Evolutionary conservation across 2,888 invertebrate species (phyloP).

Genomic region (Drosophila pseudotakahashii): DNA sequence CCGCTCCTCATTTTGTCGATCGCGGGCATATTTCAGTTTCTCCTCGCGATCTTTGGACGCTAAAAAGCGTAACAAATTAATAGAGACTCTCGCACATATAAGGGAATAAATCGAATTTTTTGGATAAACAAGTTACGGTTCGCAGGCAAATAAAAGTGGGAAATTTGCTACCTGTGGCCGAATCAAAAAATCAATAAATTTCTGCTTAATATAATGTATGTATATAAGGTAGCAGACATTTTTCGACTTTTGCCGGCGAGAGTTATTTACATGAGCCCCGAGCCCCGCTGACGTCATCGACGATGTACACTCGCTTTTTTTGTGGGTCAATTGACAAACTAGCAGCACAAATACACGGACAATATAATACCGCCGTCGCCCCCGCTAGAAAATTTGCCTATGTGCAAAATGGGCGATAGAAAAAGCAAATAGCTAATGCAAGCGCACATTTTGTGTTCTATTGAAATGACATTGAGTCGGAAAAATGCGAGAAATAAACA

Average conservation of each 20-base stretch:
- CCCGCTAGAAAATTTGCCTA: constrained; percentile 34
- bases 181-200: constrained; percentile 60
- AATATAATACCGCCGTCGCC: constrained; percentile 26
- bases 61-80: constrained; percentile 36
- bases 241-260: constrained; percentile 69
- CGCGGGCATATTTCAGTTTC: constrained; percentile 90
- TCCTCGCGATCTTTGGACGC: constrained; percentile 86
- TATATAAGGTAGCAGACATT: constrained; percentile 14
- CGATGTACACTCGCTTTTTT: constrained; percentile 49
- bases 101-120: constrained; percentile 9
- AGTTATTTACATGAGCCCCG: constrained; percentile 52
- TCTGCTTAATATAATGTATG: constrained; percentile 19
- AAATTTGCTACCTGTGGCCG: constrained; percentile 55
- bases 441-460: constrained; percentile 63
- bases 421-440: constrained; percentile 69
- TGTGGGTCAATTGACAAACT: constrained; percentile 81
- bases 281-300: constrained; percentile 71
- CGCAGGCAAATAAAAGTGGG: constrained; percentile 39
- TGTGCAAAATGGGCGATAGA: constrained; percentile 67
- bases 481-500: constrained; percentile 38
- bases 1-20: constrained; percentile 95
- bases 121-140: constrained; percentile 32
- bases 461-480: constrained; percentile 72
- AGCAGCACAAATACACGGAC: constrained; percentile 24
- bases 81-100: constrained; percentile 3